Percentiles rank a stretch among this genome's conserved stretches.
Evolutionary conservation across 2,113 vertebrate genomes (phyloP).

Genomic region (Dasypus novemcinctus): DNA sequence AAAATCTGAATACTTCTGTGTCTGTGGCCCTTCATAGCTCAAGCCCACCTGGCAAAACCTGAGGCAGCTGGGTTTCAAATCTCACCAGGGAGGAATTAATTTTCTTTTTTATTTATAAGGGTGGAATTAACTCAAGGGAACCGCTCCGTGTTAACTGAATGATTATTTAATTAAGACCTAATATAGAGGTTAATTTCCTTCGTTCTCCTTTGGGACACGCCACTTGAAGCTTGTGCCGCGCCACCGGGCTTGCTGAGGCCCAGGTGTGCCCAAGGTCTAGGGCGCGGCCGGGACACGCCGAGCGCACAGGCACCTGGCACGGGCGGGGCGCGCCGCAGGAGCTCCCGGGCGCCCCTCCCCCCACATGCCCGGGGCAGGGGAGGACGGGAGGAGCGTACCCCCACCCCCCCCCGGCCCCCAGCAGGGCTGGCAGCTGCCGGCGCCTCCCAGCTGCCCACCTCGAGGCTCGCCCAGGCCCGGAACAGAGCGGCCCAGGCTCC

Average conservation of each 20-base stretch:
- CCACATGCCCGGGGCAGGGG: background rate
- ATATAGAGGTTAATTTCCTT: background rate
- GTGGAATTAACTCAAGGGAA: background rate
- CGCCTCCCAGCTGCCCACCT: background rate
- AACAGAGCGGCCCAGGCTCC: slow-evolving; percentile 35
- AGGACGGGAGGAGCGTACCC: background rate
- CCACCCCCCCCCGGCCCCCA: background rate
- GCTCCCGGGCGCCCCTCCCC: background rate
- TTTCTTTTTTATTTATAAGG: background rate
- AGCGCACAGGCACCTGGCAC: background rate
- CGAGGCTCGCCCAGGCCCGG: background rate
- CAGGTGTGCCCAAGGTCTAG: background rate
- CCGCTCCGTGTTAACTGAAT: background rate
- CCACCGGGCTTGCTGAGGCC: background rate
- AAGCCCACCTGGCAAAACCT: background rate
- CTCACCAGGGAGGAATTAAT: background rate
- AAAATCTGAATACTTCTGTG: background rate
- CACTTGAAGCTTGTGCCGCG: too few species aligned
- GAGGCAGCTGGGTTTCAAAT: background rate
- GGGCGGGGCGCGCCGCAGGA: background rate
- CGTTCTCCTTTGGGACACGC: background rate
- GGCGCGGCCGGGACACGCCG: background rate
- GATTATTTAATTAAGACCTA: slow-evolving; percentile 19
- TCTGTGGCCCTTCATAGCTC: background rate
- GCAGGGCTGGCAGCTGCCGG: background rate